Base-by-base conservation (phyloP, 2,797 vertebrate species). In the Leptodactylus fallax region DNA sequence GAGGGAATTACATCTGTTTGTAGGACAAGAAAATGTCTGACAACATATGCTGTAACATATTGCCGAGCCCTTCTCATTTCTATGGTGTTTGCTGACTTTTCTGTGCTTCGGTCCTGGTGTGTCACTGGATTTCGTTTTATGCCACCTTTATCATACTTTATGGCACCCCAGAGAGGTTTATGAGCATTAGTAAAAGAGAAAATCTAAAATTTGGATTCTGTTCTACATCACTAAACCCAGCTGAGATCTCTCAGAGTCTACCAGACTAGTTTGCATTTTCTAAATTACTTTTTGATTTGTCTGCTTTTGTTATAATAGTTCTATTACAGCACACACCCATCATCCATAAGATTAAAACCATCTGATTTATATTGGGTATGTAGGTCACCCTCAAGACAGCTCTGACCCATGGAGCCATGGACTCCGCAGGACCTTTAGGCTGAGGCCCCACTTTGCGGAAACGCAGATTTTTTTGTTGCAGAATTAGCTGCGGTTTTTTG, bases 1-100 rank as follows among this genome's bases (percentile, higher is more conserved):
- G 53, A 69, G 63, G 84, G 81, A 78, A 78, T 60, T 74, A 67
- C 84, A 88, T 85, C 69, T 85, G 83, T 65, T 81, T 81, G 21
- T 21, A 89, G 71, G 63, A 55, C 53, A 74, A 53, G 21, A 45
- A 60, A 82, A 58, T 71, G 27, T 21, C 49, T 58, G 53, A 72
- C 19, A 81, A 14, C 56, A 85, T 85, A 84, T 88, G 87, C 25
- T 72, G 2, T 12, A 55, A 45, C 65, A 80, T 88, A 69, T 88
- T 85, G 79, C 58, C 36, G 8, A 16, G n/a, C 19, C 78, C 21
- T 80, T 23, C 58, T 63, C 55, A 17, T 49, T 82, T 81, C 5
- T 65, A 7, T 71, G 71, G 67, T 25, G 49, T 58, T 78, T 55
- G 58, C 76, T 76, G 61, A 61, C 56, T 81, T 71, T 51, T 80